phyloP scores from a whole-genome alignment of 2,113 vertebrate species.

The Callorhinus ursinus region DNA sequence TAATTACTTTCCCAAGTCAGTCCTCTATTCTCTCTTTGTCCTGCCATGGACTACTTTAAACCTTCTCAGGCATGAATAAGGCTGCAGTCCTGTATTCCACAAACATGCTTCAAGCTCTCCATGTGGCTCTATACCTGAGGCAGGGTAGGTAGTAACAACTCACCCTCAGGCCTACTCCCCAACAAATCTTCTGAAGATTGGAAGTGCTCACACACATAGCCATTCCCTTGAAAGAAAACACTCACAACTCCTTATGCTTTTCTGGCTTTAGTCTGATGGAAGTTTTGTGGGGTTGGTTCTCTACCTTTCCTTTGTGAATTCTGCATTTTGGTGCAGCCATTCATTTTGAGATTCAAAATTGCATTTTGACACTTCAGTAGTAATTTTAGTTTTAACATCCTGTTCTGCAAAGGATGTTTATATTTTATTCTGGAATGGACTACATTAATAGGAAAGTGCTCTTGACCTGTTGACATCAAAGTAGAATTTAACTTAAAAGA shows the following conservation, averaged over 20 bases:
- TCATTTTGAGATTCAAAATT: background rate
- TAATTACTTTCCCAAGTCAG: background rate
- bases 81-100: background rate
- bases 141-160: constrained; percentile 2
- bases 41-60: background rate
- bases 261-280: background rate
- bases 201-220: constrained; percentile 5
- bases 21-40: background rate
- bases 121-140: constrained; percentile 25
- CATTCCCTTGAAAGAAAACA: constrained; percentile 2
- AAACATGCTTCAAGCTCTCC: background rate
- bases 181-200: background rate
- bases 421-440: constrained; percentile 21
- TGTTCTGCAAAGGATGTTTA: background rate
- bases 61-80: constrained; percentile 18
- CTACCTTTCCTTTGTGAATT: background rate
- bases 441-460: background rate
- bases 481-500: constrained; percentile 25
- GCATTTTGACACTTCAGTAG: background rate
- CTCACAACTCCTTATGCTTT: background rate
- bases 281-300: background rate
- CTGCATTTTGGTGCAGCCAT: background rate
- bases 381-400: background rate
- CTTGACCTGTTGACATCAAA: background rate
- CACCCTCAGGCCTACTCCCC: background rate